Evolutionary conservation across 2,888 invertebrate species (phyloP), one percentile per base, ranked within the genome.

Genomic region (Lasioglossum malachurum): DNA sequence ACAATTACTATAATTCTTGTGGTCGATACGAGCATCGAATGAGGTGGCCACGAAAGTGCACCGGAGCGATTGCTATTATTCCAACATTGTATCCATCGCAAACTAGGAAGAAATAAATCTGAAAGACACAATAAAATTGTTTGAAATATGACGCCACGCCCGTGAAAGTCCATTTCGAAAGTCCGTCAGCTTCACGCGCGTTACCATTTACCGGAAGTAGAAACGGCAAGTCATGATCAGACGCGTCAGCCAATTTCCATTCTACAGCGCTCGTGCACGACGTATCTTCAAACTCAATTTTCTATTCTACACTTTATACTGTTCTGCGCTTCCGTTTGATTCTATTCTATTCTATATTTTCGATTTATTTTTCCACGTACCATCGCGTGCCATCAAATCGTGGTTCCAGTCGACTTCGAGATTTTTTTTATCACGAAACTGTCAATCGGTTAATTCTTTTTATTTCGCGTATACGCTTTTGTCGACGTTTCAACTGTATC

Each of bases 141-240:
- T 53, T 53, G 53, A 23, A n/a, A 53, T 53, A 53, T 10, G 23
- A 53, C 49, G 23, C 7, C 23, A 49, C 10, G 53, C 23, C n/a
- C 10, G 53, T 23, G 53, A 53, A 53, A 53, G 53, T 53, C 23
- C 53, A 53, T 53, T 53, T 53, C 53, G 53, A 53, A 53, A 53
- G 53, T 53, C 53, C 23, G 53, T n/a, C 53, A n/a, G 53, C 53
- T n/a, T n/a, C 53, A 3, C 53, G 60, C 14, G 60, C 60, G 27
- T 60, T 60, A 27, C n/a, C 27, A 16, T 27, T 16, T 31, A 5
- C 60, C n/a, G 60, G 60, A 60, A 60, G 60, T 60, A 60, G 60
- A 60, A 60, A 27, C 60, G 27, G 60, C 60, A 14, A 60, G 60
- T 60, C 60, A 60, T 60, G 60, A 60, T 60, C 60, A 27, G 60